Percentiles rank a stretch among this genome's conserved stretches.
Evolutionary conservation across 2,797 vertebrate species (phyloP).

Genomic region (Melanotaenia parkinsoni): DNA sequence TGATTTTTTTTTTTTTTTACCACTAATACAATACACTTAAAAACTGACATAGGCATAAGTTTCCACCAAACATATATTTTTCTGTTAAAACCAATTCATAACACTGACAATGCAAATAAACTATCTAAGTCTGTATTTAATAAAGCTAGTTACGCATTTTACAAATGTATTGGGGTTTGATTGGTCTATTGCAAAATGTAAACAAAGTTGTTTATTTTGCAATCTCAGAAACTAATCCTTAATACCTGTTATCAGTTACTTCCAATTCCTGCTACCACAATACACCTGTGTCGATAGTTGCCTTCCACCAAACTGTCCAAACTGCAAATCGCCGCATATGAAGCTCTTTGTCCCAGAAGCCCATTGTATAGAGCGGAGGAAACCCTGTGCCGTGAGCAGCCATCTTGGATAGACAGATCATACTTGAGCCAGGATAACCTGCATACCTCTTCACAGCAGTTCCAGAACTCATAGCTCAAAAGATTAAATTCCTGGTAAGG

Average conservation of each 20-base stretch:
- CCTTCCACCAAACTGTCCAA: conserved; percentile 1
- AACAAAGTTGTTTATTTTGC: not conserved
- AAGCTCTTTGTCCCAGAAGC: conserved; percentile 85
- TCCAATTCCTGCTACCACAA: not conserved
- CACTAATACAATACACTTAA: not conserved
- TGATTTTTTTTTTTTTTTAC: not conserved
- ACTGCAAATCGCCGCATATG: conserved; percentile 61
- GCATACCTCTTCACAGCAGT: conserved; percentile 73
- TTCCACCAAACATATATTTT: too few relatives aligned
- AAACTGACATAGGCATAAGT: not conserved
- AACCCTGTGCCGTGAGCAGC: conserved; percentile 90
- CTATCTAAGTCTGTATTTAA: not conserved
- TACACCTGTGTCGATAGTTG: conserved; percentile 65
- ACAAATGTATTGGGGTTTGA: not conserved
- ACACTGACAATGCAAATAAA: not conserved
- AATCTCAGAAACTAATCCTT: not conserved
- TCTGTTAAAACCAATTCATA: too few relatives aligned
- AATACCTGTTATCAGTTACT: not conserved
- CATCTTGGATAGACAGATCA: conserved; percentile 88
- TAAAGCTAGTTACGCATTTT: not conserved
- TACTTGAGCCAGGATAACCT: conserved; percentile 81
- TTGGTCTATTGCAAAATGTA: not conserved
- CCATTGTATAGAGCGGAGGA: conserved; percentile 88
- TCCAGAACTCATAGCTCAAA: conserved; percentile 57
- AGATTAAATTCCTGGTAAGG: conserved; percentile 73